These are phyloP conservation scores for Drosophila guanche DNA, from an alignment of 1,140 invertebrate species.

Conservation along the genomic window DNA sequence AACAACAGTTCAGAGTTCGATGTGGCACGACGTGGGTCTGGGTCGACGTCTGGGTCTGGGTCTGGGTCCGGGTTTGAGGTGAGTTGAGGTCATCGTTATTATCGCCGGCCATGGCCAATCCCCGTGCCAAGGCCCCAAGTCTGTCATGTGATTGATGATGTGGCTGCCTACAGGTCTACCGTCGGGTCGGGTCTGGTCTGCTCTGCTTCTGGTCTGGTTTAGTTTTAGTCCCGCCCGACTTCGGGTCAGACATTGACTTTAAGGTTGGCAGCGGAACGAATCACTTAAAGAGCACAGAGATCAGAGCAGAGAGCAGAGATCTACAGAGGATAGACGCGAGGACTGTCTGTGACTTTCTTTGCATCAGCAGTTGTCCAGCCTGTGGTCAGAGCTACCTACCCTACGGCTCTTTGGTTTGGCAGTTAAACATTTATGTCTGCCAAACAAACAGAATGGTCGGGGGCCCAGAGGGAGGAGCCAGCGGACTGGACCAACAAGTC, in stretches of 20 bases:
- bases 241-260: background rate
- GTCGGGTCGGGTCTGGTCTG: background rate
- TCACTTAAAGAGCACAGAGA: constrained; percentile 26
- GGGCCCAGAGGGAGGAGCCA: background rate
- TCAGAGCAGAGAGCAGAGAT: constrained; percentile 9
- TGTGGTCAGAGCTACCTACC: constrained; percentile 14
- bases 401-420: constrained; percentile 12
- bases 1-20: constrained; percentile 57
- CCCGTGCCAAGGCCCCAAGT: constrained; percentile 15
- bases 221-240: background rate
- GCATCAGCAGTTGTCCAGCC: constrained; percentile 37
- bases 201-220: background rate
- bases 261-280: background rate
- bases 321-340: background rate
- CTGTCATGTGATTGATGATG: constrained; percentile 68
- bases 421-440: constrained; percentile 77
- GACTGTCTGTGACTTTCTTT: constrained; percentile 19
- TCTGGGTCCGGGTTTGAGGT: background rate
- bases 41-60: no score
- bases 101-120: constrained; percentile 10
- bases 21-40: constrained; percentile 15
- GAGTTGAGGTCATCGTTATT: constrained; percentile 47
- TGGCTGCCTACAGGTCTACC: constrained; percentile 13
- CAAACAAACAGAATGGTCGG: constrained; percentile 63
- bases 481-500: constrained; percentile 47